Conservation (phyloP, 2,797 vertebrate species). For the Hippocampus kuda region DNA sequence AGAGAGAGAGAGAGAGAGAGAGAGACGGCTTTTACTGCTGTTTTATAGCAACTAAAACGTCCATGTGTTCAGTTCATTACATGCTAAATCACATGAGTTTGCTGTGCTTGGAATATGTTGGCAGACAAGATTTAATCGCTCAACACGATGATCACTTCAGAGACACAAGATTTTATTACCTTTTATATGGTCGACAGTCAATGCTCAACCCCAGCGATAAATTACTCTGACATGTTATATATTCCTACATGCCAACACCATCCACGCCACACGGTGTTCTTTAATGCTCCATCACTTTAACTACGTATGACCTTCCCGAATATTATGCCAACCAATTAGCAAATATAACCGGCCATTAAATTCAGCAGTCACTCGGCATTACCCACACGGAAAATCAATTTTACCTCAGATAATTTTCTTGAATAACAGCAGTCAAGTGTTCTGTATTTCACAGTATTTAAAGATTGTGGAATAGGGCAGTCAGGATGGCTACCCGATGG, state of each 20-base stretch:
- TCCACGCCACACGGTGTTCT: constrained; percentile 34
- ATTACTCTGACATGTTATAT: constrained; percentile 27
- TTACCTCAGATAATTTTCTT: constrained; percentile 31
- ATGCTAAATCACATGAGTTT: constrained; percentile 19
- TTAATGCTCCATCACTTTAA: constrained; percentile 49
- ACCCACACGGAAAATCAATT: constrained; percentile 21
- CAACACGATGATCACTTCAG: constrained; percentile 16
- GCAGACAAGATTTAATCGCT: constrained; percentile 9
- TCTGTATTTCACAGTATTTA: constrained; percentile 31
- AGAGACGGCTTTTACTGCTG: constrained; percentile 6
- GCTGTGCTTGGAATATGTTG: constrained; percentile 14
- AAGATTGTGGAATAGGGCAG: constrained; percentile 6
- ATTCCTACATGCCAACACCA: constrained; percentile 36
- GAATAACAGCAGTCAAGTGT: constrained; percentile 40
- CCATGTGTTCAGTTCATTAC: constrained; percentile 15
- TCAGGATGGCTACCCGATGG: constrained; percentile 10
- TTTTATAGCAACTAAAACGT: constrained; percentile 14
- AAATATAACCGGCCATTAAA: constrained; percentile 40
- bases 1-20: no score
- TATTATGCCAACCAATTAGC: constrained; percentile 43
- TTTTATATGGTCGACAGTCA: constrained; percentile 21
- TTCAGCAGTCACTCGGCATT: constrained; percentile 25
- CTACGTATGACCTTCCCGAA: constrained; percentile 43
- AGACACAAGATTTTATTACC: constrained; percentile 28
- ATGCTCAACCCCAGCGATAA: constrained; percentile 25